Conservation (phyloP, 1,140 invertebrate genomes). For the Lethrus apterus region DNA sequence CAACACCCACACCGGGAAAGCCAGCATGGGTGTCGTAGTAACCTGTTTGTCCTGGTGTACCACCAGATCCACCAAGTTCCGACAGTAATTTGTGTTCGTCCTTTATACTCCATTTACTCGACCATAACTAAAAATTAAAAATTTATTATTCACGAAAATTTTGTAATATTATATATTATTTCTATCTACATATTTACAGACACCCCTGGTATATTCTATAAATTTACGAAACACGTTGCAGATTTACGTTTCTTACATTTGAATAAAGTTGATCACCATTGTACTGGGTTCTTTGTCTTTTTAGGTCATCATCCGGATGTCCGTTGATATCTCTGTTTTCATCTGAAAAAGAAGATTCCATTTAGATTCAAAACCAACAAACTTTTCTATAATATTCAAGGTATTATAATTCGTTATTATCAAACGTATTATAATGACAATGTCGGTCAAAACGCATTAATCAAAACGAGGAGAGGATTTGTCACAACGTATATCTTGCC, state of each 20-base stretch:
- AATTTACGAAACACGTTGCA: too few relatives aligned
- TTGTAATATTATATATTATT: too few relatives aligned
- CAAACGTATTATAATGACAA: slow-evolving; percentile 13
- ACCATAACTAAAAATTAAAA: slow-evolving; percentile 61
- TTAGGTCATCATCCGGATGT: slow-evolving; percentile 75
- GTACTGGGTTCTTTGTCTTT: slow-evolving; percentile 77
- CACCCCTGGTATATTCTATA: too few relatives aligned
- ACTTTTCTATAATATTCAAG: too few relatives aligned
- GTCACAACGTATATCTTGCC: slow-evolving; percentile 19
- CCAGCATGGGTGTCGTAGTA: slow-evolving; percentile 58
- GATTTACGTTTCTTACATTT: slow-evolving; percentile 59
- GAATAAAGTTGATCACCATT: slow-evolving; percentile 84
- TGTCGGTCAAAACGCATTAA: slow-evolving; percentile 8
- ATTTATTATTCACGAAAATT: too few relatives aligned
- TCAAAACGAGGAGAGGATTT: slow-evolving; percentile 18
- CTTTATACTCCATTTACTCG: slow-evolving; percentile 80
- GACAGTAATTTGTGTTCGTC: slow-evolving; percentile 80
- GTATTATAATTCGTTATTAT: too few relatives aligned
- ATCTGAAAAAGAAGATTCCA: slow-evolving; percentile 57
- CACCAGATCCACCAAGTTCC: slow-evolving; percentile 60
- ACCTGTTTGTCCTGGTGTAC: slow-evolving; percentile 38
- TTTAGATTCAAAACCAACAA: too few relatives aligned
- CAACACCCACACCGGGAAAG: slow-evolving; percentile 49
- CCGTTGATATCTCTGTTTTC: slow-evolving; percentile 79
- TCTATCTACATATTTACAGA: too few relatives aligned